Base-by-base conservation (phyloP, 1,140 invertebrate species). In the Dendrolimus kikuchii region DNA sequence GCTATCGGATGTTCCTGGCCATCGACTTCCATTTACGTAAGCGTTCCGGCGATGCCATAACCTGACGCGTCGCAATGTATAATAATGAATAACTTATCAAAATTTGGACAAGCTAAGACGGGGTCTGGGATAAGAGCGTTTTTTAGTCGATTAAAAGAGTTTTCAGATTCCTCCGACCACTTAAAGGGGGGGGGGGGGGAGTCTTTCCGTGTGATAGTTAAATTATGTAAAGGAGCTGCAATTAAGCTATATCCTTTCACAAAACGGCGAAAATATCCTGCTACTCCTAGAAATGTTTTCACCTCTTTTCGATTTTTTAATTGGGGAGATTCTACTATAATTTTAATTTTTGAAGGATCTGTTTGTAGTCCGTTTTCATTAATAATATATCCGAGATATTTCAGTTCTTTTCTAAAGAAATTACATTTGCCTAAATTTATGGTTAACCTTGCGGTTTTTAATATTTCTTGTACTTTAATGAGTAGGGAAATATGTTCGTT, bases 201-300 rank as follows among this genome's bases (percentile, higher is more conserved):
- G 6, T 57, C 62, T 45, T 68, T 64, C 46, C 69, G 76, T 53
- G n/a, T n/a, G n/a, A 72, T 74, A 40, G 69, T 54, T 5, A 89
- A 59, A 39, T 66, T 42, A 55, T 77, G 69, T 5, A 89, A 55
- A 7, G 86, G 82, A 2, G 57, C 65, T 6, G 71, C 68, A 4
- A 86, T n/a, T 6, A 63, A 60, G 5, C 79, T 60, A 48, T 86
- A 74, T 44, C 86, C 61, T 42, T 65, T 61, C 6, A 88, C 62
- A 55, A 88, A 90, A 23, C 81, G 62, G 42, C 82, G 62, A 52
- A 88, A 89, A 65, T 80, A 90, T 23, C 69, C 66, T 10, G 68
- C 57, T 46, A 85, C 53, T 6, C 86, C 85, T 46, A 82, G 50
- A n/a, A 73, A 86, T 71, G 43, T 59, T 51, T 56, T 62, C 9